These are phyloP conservation scores for Pseudoatta argentina DNA, from an alignment of 1,140 invertebrate species.

Conservation along the genomic window DNA sequence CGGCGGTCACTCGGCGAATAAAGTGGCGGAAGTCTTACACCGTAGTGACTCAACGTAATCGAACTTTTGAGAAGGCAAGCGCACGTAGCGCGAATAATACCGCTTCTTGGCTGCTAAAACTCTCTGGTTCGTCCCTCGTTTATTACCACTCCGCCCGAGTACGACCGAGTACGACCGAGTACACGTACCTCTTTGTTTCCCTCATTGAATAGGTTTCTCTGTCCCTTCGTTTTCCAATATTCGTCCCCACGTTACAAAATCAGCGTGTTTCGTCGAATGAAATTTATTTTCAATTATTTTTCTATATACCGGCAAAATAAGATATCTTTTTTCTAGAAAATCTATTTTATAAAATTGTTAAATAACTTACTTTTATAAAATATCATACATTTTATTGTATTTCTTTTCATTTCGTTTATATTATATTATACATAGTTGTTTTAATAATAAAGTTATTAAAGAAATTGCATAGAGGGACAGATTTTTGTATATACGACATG, in stretches of 20 bases:
- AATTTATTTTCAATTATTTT: slow-evolving; percentile 26
- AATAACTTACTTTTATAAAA: slow-evolving; percentile 12
- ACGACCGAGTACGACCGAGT: neutral
- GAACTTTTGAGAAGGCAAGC: slow-evolving; percentile 50
- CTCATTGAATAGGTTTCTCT: neutral
- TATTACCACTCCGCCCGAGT: neutral
- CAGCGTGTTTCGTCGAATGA: neutral
- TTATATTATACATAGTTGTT: neutral
- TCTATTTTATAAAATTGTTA: slow-evolving; percentile 14
- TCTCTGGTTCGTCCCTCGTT: slow-evolving; percentile 13
- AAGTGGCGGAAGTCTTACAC: neutral
- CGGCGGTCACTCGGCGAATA: slow-evolving; percentile 64
- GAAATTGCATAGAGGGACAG: neutral
- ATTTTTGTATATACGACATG: neutral
- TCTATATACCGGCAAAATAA: neutral
- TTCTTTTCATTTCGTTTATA: neutral
- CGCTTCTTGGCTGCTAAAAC: slow-evolving; percentile 26
- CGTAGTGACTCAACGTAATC: slow-evolving; percentile 60
- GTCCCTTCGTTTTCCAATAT: neutral
- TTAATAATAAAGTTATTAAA: slow-evolving; percentile 28
- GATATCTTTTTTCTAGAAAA: neutral
- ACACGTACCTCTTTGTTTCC: slow-evolving; percentile 15
- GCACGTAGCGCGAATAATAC: slow-evolving; percentile 34
- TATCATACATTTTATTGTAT: neutral
- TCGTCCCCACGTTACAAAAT: neutral